Evolutionary conservation across 1,140 invertebrate species (phyloP).

Genomic region (Drosophila setifemur): DNA sequence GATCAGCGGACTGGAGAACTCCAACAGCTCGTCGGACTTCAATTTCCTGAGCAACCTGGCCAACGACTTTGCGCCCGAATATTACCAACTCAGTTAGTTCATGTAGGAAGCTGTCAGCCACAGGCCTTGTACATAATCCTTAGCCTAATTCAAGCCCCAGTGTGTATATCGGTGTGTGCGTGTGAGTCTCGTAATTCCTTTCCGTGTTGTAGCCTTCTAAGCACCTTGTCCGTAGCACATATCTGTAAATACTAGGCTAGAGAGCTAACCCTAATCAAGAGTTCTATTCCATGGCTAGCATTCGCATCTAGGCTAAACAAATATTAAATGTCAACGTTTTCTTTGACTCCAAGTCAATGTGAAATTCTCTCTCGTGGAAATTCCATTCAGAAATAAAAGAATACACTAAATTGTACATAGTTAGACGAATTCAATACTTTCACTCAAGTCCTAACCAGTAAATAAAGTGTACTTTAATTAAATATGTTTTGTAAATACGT

Average conservation of each 20-base stretch:
- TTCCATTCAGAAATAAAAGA: constrained; percentile 20
- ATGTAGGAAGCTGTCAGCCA: constrained; percentile 40
- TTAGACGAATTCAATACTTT: constrained; percentile 55
- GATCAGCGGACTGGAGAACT: constrained; percentile 86
- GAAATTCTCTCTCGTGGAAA: constrained; percentile 18
- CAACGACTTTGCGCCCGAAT: constrained; percentile 95
- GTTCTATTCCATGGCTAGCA: constrained; percentile 22
- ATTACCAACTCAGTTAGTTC: constrained; percentile 86
- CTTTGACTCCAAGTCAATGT: constrained; percentile 56
- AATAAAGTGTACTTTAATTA: constrained; percentile 25
- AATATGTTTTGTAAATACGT: constrained; percentile 63
- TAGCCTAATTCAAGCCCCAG: constrained; percentile 39
- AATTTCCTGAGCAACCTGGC: constrained; percentile 95
- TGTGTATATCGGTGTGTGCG: too few species aligned
- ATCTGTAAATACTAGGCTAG: constrained; percentile 37
- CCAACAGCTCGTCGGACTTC: constrained; percentile 94
- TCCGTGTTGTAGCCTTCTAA: constrained; percentile 27
- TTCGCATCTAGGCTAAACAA: constrained; percentile 13
- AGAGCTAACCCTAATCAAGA: constrained; percentile 1
- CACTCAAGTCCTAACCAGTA: constrained; percentile 47
- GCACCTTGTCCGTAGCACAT: constrained; percentile 37
- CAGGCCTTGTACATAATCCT: constrained; percentile 56
- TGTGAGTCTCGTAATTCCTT: constrained; percentile 31
- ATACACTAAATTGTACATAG: constrained; percentile 51
- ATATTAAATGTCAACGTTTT: constrained; percentile 10